Percentiles rank a stretch among this genome's conserved stretches.
Evolutionary conservation across 2,888 invertebrate genomes (phyloP).

Genomic region (Cistogaster globosa): DNA sequence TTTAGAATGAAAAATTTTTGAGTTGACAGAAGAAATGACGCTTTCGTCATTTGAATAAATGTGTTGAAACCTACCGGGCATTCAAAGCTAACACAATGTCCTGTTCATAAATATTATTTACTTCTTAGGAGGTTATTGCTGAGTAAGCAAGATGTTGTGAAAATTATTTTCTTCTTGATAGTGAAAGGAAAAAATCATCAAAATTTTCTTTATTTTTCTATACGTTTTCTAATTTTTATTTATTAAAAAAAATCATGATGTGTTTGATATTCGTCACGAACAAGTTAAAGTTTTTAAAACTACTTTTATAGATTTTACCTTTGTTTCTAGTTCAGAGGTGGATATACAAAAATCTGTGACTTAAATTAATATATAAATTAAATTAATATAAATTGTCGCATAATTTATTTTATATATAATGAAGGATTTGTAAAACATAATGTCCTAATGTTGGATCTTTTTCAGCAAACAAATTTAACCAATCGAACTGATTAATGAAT

Average conservation of each 20-base stretch:
- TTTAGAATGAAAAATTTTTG: too few relatives aligned
- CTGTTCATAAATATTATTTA: not conserved
- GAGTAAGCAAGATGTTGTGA: slow-evolving; percentile 63
- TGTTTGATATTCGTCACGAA: not conserved
- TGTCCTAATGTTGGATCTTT: too few relatives aligned
- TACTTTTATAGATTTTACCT: not conserved
- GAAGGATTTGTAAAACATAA: not conserved
- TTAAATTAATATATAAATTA: not conserved
- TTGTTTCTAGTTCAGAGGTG: slow-evolving; percentile 4
- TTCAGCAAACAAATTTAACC: too few relatives aligned
- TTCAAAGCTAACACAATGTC: not conserved
- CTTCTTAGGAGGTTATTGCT: slow-evolving; percentile 64
- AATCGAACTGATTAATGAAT: too few relatives aligned
- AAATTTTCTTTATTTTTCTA: slow-evolving; percentile 41
- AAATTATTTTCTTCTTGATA: slow-evolving; percentile 13
- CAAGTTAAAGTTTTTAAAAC: too few relatives aligned
- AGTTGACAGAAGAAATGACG: too few relatives aligned
- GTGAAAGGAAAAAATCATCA: not conserved
- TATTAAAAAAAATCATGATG: slow-evolving; percentile 51
- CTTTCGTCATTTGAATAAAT: too few relatives aligned
- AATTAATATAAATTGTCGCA: not conserved
- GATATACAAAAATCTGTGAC: too few relatives aligned
- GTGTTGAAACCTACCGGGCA: not conserved
- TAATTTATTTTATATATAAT: not conserved
- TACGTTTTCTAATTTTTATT: slow-evolving; percentile 33